Conservation (phyloP, 2,113 vertebrate species). For the Phrynosoma blainvillii region DNA sequence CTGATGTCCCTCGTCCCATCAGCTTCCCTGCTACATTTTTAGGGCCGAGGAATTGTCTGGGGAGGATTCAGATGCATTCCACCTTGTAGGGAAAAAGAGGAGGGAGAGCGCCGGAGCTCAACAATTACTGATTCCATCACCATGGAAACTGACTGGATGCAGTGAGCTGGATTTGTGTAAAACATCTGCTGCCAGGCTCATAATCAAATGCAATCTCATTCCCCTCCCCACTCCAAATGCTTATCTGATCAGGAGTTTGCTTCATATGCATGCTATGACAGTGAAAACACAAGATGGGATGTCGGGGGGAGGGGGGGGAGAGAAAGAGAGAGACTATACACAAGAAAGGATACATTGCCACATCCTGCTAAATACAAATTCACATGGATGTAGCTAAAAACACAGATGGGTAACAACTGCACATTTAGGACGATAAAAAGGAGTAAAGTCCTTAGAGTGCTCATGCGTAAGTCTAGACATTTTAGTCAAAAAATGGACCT, state of each 20-base stretch:
- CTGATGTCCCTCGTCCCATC: slow-evolving; percentile 4
- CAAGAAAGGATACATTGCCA: slow-evolving; percentile 9
- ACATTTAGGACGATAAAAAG: slow-evolving; percentile 31
- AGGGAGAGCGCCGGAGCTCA: slow-evolving; percentile 73
- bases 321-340: neutral
- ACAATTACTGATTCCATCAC: slow-evolving; percentile 92
- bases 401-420: slow-evolving; percentile 40
- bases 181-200: slow-evolving; percentile 88
- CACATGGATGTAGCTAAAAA: neutral
- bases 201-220: slow-evolving; percentile 79
- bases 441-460: slow-evolving; percentile 43
- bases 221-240: slow-evolving; percentile 41
- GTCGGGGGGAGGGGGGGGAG: neutral
- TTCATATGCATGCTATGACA: slow-evolving; percentile 22
- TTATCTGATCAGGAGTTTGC: slow-evolving; percentile 62
- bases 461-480: too few relatives aligned
- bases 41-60: neutral
- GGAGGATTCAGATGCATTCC: slow-evolving; percentile 73
- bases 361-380: neutral
- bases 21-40: neutral
- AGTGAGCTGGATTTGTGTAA: slow-evolving; percentile 85
- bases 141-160: slow-evolving; percentile 98
- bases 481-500: too few relatives aligned
- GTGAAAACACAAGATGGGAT: neutral
- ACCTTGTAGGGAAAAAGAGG: slow-evolving; percentile 77